Evolutionary conservation across 2,113 vertebrate genomes (phyloP).

Genomic region (Bubalus kerabau): DNA sequence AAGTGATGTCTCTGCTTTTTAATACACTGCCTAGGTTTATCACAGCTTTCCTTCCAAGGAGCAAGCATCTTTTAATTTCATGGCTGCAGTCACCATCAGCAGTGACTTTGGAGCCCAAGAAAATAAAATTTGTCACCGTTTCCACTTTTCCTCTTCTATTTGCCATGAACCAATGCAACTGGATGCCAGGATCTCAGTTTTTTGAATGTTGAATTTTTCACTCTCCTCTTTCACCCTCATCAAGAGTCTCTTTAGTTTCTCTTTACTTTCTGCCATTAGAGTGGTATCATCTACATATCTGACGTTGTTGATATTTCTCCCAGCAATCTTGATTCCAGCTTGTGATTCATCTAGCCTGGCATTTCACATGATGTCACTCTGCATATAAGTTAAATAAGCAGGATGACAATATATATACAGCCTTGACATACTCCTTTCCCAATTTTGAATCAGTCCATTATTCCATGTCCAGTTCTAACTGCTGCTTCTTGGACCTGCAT

Average conservation of each 20-base stretch:
- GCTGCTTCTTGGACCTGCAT: background rate
- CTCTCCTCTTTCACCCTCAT: background rate
- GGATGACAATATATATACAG: background rate
- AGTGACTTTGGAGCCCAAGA: background rate
- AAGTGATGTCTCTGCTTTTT: background rate
- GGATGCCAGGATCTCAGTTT: background rate
- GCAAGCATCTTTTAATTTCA: background rate
- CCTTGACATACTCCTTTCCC: background rate
- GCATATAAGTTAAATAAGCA: background rate
- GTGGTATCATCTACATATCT: background rate
- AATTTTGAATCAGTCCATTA: background rate
- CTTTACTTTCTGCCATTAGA: background rate
- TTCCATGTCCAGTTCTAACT: background rate
- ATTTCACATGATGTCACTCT: background rate
- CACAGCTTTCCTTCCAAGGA: background rate
- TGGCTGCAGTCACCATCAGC: background rate
- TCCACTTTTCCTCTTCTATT: background rate
- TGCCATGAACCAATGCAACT: background rate
- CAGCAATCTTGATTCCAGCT: background rate
- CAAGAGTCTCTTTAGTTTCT: background rate
- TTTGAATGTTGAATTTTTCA: background rate
- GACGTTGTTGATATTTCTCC: background rate
- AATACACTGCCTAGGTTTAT: background rate
- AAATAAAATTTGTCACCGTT: background rate
- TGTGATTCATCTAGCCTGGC: background rate